Percentiles rank a stretch among this genome's conserved stretches.
These are phyloP conservation scores for Cyanoderma ruficeps DNA, from an alignment of 2,113 vertebrate species.

Conservation along the genomic window DNA sequence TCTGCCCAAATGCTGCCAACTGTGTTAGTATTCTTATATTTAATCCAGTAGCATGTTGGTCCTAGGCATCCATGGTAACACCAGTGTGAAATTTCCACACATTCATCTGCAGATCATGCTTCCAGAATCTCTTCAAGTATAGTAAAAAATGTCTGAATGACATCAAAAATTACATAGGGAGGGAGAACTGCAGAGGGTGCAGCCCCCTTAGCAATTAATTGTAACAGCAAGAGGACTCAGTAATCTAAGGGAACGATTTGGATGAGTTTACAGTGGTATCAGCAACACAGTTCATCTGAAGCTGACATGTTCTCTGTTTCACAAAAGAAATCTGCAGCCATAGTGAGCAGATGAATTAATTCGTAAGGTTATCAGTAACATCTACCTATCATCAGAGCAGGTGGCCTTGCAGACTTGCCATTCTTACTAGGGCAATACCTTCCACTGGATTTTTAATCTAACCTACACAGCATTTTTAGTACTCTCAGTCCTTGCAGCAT, in stretches of 20 bases:
- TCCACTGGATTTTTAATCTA: not conserved
- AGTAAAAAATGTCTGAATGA: not conserved
- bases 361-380: not conserved
- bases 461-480: not conserved
- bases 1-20: not conserved
- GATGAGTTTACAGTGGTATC: not conserved
- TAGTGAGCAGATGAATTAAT: not conserved
- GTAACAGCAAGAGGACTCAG: not conserved
- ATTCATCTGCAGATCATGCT: not conserved
- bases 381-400: not conserved
- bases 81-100: not conserved
- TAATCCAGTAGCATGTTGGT: not conserved
- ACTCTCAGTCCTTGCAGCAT: not conserved
- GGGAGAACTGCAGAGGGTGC: not conserved
- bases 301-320: not conserved
- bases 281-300: not conserved
- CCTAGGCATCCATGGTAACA: not conserved
- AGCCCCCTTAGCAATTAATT: not conserved
- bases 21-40: not conserved
- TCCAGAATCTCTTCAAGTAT: not conserved
- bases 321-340: not conserved
- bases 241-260: not conserved
- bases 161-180: not conserved
- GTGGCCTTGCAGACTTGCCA: not conserved
- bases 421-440: not conserved